These are phyloP conservation scores for Petromus typicus DNA, from an alignment of 2,113 vertebrate genomes.

Conservation along the genomic window DNA sequence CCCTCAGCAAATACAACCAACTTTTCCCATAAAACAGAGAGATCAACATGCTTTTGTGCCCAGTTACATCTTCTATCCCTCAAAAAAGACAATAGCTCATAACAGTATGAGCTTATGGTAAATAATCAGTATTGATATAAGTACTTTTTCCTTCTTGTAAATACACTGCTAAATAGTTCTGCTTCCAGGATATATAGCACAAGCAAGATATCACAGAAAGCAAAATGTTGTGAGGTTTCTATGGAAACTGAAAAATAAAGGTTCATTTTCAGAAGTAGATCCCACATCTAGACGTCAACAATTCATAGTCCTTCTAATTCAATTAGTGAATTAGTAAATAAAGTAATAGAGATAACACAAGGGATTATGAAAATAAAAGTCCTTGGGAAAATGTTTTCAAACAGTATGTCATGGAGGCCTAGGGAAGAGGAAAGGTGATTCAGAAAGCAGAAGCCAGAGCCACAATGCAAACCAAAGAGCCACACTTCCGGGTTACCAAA, in stretches of 20 bases:
- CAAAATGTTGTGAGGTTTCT: not conserved
- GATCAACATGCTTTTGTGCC: not conserved
- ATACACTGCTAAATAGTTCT: not conserved
- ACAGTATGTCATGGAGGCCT: too few relatives aligned
- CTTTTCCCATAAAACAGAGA: not conserved
- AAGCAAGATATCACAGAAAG: not conserved
- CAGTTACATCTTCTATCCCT: not conserved
- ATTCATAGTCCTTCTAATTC: not conserved
- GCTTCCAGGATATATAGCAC: not conserved
- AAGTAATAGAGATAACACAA: too few relatives aligned
- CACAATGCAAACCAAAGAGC: not conserved
- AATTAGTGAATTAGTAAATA: constrained; percentile 23
- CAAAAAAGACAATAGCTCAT: not conserved
- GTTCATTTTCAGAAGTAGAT: not conserved
- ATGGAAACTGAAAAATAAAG: not conserved
- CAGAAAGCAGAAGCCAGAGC: not conserved
- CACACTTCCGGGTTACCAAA: not conserved
- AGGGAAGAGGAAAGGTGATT: not conserved
- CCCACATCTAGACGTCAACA: not conserved
- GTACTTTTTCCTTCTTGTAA: not conserved
- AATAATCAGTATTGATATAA: not conserved
- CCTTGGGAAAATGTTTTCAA: too few relatives aligned
- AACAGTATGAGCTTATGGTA: not conserved
- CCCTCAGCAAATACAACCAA: not conserved
- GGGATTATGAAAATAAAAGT: too few relatives aligned